Percentiles rank a stretch among this genome's conserved stretches.
Conservation (phyloP, 37 sponge, comb jelly and placozoan species). For the Axinella damicornis region DNA sequence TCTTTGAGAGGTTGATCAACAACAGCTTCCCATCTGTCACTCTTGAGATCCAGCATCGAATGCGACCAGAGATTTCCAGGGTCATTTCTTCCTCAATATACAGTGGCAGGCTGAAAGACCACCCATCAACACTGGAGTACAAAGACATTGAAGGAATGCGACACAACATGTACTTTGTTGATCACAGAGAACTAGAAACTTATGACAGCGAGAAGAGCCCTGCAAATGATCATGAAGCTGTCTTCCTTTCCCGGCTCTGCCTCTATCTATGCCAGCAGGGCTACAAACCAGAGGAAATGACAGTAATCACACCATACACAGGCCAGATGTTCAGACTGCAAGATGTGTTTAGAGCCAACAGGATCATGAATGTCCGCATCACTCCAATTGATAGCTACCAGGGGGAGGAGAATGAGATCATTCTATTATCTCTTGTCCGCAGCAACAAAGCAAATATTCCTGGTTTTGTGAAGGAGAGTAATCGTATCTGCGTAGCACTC, state of each 20-base stretch:
- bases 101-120: constrained; percentile 22
- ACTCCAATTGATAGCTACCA: constrained; percentile 73
- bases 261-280: too few relatives aligned
- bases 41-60: too few relatives aligned
- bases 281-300: too few relatives aligned
- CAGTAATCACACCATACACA: too few relatives aligned
- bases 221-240: constrained; percentile 71
- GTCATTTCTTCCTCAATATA: too few relatives aligned
- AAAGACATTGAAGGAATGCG: constrained; percentile 35
- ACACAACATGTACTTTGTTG: constrained; percentile 69
- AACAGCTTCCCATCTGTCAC: constrained; percentile 80
- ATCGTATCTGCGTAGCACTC: too few relatives aligned
- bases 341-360: constrained; percentile 25
- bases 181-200: constrained; percentile 52
- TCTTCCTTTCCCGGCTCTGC: too few relatives aligned
- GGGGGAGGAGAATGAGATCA: constrained; percentile 85
- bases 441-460: too few relatives aligned
- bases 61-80: too few relatives aligned
- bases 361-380: constrained; percentile 30
- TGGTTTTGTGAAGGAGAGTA: too few relatives aligned
- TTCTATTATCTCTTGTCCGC: too few relatives aligned
- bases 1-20: constrained; percentile 83
- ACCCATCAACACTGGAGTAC: constrained; percentile 17
- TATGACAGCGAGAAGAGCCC: constrained; percentile 45
- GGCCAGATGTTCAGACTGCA: too few relatives aligned